Base-by-base conservation (phyloP, 1,140 invertebrate genomes). In the Calliphora vicina region DNA sequence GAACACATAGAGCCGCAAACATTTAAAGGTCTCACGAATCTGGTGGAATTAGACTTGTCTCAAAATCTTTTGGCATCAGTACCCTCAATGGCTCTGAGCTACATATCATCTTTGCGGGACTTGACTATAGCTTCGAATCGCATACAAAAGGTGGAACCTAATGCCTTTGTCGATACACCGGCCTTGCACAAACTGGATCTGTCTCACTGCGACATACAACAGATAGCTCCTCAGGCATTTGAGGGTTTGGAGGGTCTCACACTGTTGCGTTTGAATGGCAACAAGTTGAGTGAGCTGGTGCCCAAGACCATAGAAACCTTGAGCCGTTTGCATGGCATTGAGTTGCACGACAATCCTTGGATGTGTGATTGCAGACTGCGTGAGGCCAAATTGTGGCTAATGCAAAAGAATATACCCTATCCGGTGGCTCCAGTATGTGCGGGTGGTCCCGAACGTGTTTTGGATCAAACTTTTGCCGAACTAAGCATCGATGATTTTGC, bases 331-430 rank as follows among this genome's bases (percentile, higher is more conserved):
- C 94, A 96, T 86, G 96, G 95, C 50, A 94, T 98, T 82, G 96
- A 97, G 87, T 91, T 98, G 57, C 96, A 98, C 85, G 96, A 97
- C 82, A 98, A 98, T 91, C 96, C 96, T 0, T 98, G 97, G 97
- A 93, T 94, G 42, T 98, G 97, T 87, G 96, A 98, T 87, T 98
- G 97, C 88, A 93, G 95, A 23, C 88, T 98, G 81, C 91, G 96
- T 25, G 94, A 95, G 82, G 93, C 96, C 82, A 97, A 97, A 87
- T 92, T 95, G 84, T 98, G 97, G 97, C 90, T 98, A 42, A 93
- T 94, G 6, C 93, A 95, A 84, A 94, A 96, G 84, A 97, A 97
- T 86, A 93, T 98, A 27, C 96, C 97, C 6, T 95, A 94, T 80
- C 93, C 94, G 0, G 93, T 96, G 25, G 92, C 95, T 0, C 97